Conservation (phyloP, 2,888 invertebrate genomes). For the Phaonia tiefii region DNA sequence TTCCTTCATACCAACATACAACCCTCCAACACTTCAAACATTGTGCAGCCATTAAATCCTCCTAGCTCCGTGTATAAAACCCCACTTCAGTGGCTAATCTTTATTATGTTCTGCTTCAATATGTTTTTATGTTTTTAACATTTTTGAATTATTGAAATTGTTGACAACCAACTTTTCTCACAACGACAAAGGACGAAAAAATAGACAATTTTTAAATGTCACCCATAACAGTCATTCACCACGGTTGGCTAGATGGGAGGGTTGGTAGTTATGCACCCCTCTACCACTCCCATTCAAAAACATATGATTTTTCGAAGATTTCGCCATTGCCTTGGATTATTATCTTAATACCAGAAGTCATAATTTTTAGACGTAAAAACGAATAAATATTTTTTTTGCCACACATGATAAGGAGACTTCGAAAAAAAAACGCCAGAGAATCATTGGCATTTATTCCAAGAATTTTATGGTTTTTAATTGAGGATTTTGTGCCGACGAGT, state of each 20-base stretch:
- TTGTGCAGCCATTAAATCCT: constrained; percentile 62
- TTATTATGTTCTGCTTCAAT: constrained; percentile 65
- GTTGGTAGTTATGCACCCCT: background rate
- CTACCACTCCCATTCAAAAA: constrained; percentile 37
- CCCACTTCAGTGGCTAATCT: constrained; percentile 53
- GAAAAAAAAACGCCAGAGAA: constrained; percentile 31
- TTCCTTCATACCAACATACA: too few species aligned
- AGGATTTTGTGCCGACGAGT: constrained; percentile 35
- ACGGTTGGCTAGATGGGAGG: constrained; percentile 13
- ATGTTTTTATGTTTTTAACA: constrained; percentile 60
- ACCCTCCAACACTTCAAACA: constrained; percentile 51
- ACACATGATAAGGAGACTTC: constrained; percentile 42
- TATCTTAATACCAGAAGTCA: constrained; percentile 65
- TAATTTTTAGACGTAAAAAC: constrained; percentile 60
- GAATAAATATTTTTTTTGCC: constrained; percentile 46
- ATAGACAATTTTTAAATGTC: constrained; percentile 12
- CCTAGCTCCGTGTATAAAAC: constrained; percentile 45
- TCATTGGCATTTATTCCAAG: constrained; percentile 37
- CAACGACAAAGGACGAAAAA: background rate
- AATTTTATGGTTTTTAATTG: constrained; percentile 64
- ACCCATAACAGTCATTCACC: background rate
- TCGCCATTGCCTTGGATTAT: constrained; percentile 47
- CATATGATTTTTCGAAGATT: constrained; percentile 42
- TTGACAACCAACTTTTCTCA: constrained; percentile 37
- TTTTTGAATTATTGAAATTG: constrained; percentile 69